phyloP scores from a whole-genome alignment of 2,113 vertebrate genomes.

The Progne subis region DNA sequence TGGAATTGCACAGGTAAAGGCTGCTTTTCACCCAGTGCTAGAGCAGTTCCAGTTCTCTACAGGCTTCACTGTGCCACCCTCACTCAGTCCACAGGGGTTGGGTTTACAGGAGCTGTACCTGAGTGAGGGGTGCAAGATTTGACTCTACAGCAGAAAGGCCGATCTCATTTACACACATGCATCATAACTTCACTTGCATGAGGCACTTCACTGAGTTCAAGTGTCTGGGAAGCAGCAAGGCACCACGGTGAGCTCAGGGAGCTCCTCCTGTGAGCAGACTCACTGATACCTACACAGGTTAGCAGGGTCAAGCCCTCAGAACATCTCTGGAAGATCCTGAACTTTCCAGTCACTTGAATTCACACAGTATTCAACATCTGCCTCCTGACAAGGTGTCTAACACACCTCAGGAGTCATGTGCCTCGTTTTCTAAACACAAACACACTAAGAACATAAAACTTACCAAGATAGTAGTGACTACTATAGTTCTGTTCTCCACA shows the following conservation, averaged over 20 bases:
- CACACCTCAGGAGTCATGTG: background rate
- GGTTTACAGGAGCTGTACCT: constrained; percentile 36
- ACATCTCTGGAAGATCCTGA: background rate
- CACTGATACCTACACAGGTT: rapidly evolving
- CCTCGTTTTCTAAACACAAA: constrained; percentile 7
- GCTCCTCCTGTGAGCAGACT: background rate
- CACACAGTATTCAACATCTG: background rate
- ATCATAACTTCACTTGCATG: background rate
- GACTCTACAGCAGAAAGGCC: background rate
- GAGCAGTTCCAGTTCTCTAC: constrained; percentile 27
- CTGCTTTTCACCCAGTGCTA: background rate
- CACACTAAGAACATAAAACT: constrained; percentile 57
- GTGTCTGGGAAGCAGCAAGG: constrained; percentile 30
- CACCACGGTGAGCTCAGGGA: background rate
- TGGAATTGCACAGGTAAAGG: background rate
- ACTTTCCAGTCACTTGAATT: constrained; percentile 52
- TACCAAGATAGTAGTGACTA: constrained; percentile 99
- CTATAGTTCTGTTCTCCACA: constrained; percentile 97
- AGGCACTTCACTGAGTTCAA: background rate
- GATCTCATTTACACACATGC: background rate
- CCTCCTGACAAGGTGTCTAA: background rate
- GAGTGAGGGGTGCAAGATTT: constrained; percentile 33
- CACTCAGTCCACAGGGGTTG: constrained; percentile 25
- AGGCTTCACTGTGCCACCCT: constrained; percentile 16
- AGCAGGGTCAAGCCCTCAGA: background rate